These are phyloP conservation scores for Dasypus novemcinctus DNA, from an alignment of 2,113 vertebrate species.

Conservation along the genomic window DNA sequence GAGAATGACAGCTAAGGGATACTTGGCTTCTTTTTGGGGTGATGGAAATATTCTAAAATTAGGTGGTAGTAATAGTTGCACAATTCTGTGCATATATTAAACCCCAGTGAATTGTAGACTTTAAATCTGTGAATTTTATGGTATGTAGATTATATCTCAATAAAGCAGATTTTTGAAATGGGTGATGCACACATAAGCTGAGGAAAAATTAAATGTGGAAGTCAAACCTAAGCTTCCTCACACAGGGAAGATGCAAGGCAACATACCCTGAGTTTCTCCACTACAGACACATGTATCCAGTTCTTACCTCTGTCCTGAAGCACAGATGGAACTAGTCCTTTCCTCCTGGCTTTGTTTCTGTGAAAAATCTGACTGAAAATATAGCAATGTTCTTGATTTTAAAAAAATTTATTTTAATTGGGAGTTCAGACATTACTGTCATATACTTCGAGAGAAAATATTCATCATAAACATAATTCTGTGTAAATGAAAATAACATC, in stretches of 20 bases:
- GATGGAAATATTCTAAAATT: too few species aligned
- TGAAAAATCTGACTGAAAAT: background rate
- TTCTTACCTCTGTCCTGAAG: background rate
- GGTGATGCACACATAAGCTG: background rate
- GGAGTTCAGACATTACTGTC: background rate
- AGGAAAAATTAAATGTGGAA: conserved; percentile 23
- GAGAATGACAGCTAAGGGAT: background rate
- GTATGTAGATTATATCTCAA: background rate
- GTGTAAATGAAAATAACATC: conserved; percentile 47
- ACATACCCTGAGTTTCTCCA: background rate
- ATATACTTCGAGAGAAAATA: conserved; percentile 36
- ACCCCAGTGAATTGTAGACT: background rate
- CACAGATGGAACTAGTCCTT: background rate
- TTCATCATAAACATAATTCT: conserved; percentile 51
- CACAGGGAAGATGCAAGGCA: background rate
- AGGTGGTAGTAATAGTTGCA: too few species aligned
- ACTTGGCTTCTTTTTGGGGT: too few species aligned
- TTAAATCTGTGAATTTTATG: too few species aligned
- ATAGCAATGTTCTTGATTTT: background rate
- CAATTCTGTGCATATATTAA: background rate
- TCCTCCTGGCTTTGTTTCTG: background rate
- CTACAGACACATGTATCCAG: background rate
- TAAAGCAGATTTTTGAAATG: background rate
- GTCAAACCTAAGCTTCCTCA: background rate
- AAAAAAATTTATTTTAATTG: too few species aligned